phyloP scores from a whole-genome alignment of 1,140 invertebrate genomes.

The Drosophila mauritiana region DNA sequence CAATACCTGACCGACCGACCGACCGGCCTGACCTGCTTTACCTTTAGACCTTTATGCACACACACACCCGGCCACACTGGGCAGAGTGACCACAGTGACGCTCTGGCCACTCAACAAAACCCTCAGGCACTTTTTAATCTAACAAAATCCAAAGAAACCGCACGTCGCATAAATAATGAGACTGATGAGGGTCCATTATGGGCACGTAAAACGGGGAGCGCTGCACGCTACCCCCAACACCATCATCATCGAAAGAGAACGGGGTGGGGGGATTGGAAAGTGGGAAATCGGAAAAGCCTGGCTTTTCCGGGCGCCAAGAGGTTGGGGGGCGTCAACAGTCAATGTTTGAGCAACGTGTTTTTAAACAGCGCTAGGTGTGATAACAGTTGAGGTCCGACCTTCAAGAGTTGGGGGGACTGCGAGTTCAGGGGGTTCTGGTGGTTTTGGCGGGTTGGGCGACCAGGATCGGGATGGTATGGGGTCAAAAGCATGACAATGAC shows the following conservation, averaged over 20 bases:
- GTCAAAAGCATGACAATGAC: conserved; percentile 81
- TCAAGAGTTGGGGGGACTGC: neutral
- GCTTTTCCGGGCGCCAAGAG: conserved; percentile 17
- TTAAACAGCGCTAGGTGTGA: conserved; percentile 78
- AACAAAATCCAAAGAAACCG: conserved; percentile 83
- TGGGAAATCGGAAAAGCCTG: conserved; percentile 10
- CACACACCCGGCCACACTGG: conserved; percentile 22
- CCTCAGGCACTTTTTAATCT: conserved; percentile 83
- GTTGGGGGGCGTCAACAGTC: conserved; percentile 55
- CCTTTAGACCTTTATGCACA: conserved; percentile 52
- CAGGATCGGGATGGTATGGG: conserved; percentile 18
- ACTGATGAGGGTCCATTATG: conserved; percentile 83
- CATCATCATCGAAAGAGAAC: conserved; percentile 6
- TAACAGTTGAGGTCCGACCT: conserved; percentile 69
- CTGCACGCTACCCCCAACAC: conserved; percentile 54
- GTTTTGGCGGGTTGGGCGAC: neutral
- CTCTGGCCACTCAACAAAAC: conserved; percentile 74
- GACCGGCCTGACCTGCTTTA: conserved; percentile 73
- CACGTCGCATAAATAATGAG: conserved; percentile 83
- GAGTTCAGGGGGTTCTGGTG: neutral
- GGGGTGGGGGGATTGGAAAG: neutral
- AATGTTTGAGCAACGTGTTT: conserved; percentile 83
- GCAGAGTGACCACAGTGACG: conserved; percentile 69
- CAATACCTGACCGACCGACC: conserved; percentile 77
- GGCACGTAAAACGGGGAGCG: conserved; percentile 65